Evolutionary conservation across 1,140 invertebrate species (phyloP).

Genomic region (Teleopsis dalmanni): DNA sequence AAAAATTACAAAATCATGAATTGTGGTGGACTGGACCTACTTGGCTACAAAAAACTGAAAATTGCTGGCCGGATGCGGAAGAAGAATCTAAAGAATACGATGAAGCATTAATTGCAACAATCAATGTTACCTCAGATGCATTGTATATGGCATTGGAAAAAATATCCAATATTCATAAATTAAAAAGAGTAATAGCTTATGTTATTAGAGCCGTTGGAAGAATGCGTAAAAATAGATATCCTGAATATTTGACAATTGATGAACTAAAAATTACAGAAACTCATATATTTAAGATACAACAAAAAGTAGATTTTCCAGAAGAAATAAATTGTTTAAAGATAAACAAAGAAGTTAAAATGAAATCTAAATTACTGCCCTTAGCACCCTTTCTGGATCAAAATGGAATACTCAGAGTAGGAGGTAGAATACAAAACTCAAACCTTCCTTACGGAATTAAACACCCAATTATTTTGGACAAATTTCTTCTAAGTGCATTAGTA

Average conservation of each 20-base stretch:
- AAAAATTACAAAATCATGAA: neutral
- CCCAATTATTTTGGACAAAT: neutral
- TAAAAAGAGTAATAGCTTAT: neutral
- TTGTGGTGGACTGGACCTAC: conserved; percentile 7
- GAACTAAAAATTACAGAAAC: conserved; percentile 1
- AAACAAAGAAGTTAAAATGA: neutral
- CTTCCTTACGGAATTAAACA: conserved; percentile 4
- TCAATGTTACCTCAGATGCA: neutral
- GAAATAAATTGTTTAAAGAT: neutral
- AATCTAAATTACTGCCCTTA: conserved; percentile 4
- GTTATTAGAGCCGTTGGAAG: neutral
- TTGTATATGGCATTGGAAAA: neutral
- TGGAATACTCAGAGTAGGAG: conserved; percentile 21
- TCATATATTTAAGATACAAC: neutral
- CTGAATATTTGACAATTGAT: neutral
- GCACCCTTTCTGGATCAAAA: conserved; percentile 16
- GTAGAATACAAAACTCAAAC: conserved; percentile 14
- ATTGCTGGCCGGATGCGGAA: neutral
- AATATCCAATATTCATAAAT: neutral
- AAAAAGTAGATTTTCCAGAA: neutral
- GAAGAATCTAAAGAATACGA: neutral
- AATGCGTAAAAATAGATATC: neutral
- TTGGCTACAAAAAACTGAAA: neutral
- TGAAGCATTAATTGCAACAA: neutral
- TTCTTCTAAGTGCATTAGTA: neutral